Conservation (phyloP, 1,140 invertebrate species). For the Gonioctena quinquepunctata region DNA sequence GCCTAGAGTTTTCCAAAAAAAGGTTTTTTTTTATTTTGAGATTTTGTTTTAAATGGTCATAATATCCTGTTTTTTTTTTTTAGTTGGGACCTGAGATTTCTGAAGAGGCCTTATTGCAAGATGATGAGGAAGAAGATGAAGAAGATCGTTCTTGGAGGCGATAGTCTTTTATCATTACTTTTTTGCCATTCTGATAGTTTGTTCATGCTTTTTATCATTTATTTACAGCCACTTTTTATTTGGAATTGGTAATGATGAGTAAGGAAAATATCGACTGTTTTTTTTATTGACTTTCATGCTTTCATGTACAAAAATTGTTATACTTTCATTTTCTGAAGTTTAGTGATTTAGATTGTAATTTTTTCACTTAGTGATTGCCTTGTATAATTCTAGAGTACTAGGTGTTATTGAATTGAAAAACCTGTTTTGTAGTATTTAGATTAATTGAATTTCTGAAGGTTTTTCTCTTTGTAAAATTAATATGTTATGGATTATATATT, state of each 20-base stretch:
- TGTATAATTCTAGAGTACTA: neutral
- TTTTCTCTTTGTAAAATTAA: neutral
- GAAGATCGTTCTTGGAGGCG: conserved; percentile 64
- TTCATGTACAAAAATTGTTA: conserved; percentile 2
- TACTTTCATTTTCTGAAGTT: neutral
- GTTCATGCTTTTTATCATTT: neutral
- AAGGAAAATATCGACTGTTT: neutral
- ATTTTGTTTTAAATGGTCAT: too few relatives aligned
- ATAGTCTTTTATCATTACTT: conserved; percentile 46
- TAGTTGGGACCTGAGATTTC: conserved; percentile 49
- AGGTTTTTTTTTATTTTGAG: too few relatives aligned
- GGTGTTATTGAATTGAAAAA: neutral
- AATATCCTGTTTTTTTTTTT: neutral
- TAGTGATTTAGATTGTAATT: neutral
- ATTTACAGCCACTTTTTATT: too few relatives aligned
- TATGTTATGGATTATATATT: neutral
- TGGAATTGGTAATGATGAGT: too few relatives aligned
- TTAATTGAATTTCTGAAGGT: neutral
- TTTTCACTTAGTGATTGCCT: neutral
- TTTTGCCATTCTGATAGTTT: neutral
- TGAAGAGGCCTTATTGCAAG: conserved; percentile 56
- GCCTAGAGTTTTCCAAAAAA: too few relatives aligned
- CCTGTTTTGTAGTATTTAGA: neutral
- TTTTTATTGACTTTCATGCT: neutral
- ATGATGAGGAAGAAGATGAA: conserved; percentile 67